These are phyloP conservation scores for Alloplasta piceator DNA, from an alignment of 2,888 invertebrate species.

Conservation along the genomic window DNA sequence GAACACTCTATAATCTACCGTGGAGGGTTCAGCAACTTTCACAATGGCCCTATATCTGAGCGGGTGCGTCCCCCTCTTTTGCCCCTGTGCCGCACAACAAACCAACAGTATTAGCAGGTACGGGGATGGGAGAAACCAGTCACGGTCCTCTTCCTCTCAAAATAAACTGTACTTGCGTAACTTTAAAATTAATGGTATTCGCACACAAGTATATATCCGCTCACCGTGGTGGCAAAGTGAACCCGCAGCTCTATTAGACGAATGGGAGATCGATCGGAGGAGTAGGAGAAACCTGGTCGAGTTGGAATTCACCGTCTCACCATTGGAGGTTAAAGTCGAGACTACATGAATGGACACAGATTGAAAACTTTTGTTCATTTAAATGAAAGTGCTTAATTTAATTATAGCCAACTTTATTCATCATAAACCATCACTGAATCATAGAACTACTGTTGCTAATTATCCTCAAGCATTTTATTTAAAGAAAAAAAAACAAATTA, in stretches of 20 bases:
- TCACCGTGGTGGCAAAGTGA: conserved; percentile 57
- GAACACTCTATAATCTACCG: conserved; percentile 52
- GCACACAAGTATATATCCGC: conserved; percentile 70
- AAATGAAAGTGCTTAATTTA: background rate
- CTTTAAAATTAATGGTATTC: conserved; percentile 78
- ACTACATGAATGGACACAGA: no score
- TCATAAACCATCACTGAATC: background rate
- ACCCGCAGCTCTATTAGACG: conserved; percentile 59
- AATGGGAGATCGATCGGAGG: background rate
- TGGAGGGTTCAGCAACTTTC: conserved; percentile 72
- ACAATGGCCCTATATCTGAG: conserved; percentile 39
- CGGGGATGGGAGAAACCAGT: background rate
- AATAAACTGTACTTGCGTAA: conserved; percentile 77
- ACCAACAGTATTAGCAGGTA: conserved; percentile 12
- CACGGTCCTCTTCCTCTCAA: conserved; percentile 42
- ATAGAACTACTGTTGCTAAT: background rate
- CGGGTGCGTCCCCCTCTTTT: background rate
- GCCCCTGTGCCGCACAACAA: background rate
- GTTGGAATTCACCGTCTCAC: no score
- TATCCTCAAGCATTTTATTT: no score
- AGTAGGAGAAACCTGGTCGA: background rate
- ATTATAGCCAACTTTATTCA: background rate
- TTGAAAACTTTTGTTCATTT: no score
- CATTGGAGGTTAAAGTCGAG: no score
- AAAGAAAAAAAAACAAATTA: no score